Conservation (phyloP, 2,797 vertebrate species). For the Alexandromys oeconomus region DNA sequence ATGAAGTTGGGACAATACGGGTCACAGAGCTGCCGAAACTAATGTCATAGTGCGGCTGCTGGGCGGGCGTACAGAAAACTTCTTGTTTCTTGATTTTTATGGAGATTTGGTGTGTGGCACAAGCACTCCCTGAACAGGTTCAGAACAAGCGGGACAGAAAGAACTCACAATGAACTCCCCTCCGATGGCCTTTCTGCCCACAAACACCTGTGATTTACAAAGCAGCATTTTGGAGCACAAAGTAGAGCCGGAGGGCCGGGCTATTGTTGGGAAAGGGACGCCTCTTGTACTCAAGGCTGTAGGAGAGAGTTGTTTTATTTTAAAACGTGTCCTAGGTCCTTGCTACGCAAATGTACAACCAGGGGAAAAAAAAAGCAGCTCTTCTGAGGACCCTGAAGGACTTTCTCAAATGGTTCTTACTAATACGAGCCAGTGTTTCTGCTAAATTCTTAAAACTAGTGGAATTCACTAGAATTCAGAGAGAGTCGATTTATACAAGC, state of each 20-base stretch:
- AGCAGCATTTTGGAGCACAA: conserved; percentile 80
- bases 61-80: conserved; percentile 87
- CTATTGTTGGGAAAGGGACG: conserved; percentile 85
- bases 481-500: background rate
- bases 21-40: conserved; percentile 92
- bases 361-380: conserved; percentile 35
- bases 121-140: conserved; percentile 92
- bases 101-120: conserved; percentile 92
- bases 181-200: conserved; percentile 88
- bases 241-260: conserved; percentile 78
- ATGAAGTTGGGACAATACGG: conserved; percentile 94
- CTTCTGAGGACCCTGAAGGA: conserved; percentile 53
- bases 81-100: conserved; percentile 92
- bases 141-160: conserved; percentile 92
- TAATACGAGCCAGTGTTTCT: conserved; percentile 58
- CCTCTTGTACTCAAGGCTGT: conserved; percentile 81
- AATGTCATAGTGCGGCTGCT: conserved; percentile 88
- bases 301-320: conserved; percentile 76
- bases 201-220: conserved; percentile 95
- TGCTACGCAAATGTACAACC: conserved; percentile 68
- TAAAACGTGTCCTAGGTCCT: conserved; percentile 75
- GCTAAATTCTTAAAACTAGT: conserved; percentile 6
- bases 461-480: conserved; percentile 5
- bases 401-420: conserved; percentile 71
- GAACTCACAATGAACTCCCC: conserved; percentile 88